These are phyloP conservation scores for Chelonus insularis DNA, from an alignment of 1,140 invertebrate species.

Conservation along the genomic window DNA sequence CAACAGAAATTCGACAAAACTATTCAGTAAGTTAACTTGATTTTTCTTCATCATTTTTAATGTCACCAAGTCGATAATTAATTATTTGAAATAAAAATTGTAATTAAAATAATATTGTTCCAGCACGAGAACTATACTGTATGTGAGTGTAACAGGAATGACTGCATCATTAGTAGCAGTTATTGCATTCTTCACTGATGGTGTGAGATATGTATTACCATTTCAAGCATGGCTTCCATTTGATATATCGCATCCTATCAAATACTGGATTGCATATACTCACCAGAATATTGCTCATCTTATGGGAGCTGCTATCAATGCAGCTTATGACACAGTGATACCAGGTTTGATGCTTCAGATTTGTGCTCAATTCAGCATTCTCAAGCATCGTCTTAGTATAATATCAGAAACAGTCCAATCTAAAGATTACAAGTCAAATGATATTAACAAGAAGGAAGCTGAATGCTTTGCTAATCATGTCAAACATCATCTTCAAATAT, in stretches of 20 bases:
- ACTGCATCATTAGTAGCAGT: neutral
- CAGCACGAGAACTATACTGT: too few species aligned
- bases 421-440: neutral
- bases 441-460: too few species aligned
- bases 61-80: too few species aligned
- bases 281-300: neutral
- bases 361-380: constrained; percentile 17
- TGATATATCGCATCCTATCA: neutral
- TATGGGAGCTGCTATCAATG: neutral
- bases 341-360: constrained; percentile 15
- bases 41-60: too few species aligned
- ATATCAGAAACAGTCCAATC: neutral
- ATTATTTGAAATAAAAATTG: too few species aligned
- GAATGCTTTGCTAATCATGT: too few species aligned
- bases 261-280: constrained; percentile 14
- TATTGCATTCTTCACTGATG: constrained; percentile 8
- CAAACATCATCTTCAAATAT: constrained; percentile 6
- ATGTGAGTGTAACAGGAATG: neutral
- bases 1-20: too few species aligned
- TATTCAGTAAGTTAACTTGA: too few species aligned
- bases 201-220: neutral
- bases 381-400: constrained; percentile 4
- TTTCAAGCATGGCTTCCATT: constrained; percentile 18
- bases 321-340: constrained; percentile 7
- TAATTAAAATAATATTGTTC: too few species aligned